Conservation (phyloP, 1,140 invertebrate genomes). For the Drosophila triauraria region DNA sequence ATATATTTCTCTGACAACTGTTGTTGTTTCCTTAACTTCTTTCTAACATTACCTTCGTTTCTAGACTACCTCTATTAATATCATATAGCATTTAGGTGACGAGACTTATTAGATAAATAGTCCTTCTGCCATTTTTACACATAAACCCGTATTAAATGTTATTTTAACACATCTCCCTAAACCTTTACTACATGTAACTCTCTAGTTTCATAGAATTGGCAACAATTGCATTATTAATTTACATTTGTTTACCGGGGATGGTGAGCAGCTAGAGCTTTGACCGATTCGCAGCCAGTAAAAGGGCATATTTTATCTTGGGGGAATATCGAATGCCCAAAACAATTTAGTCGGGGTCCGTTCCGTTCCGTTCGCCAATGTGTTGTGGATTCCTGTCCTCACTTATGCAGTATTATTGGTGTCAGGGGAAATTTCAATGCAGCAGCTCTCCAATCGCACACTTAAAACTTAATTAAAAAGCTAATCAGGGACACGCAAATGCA, state of each 20-base stretch:
- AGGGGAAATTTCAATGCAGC: conserved; percentile 55
- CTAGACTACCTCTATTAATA: too few relatives aligned
- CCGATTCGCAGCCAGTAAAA: conserved; percentile 48
- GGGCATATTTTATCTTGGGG: conserved; percentile 50
- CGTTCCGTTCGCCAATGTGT: conserved; percentile 38
- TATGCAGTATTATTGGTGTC: conserved; percentile 60
- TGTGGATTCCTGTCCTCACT: conserved; percentile 34
- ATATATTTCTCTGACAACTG: too few relatives aligned
- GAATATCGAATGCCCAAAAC: conserved; percentile 56
- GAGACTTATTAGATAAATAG: too few relatives aligned
- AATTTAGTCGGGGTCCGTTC: conserved; percentile 35
- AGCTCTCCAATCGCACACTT: conserved; percentile 52
- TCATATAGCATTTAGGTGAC: too few relatives aligned
- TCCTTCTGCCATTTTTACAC: too few relatives aligned
- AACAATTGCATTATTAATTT: conserved; percentile 24
- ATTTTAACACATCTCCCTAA: background rate
- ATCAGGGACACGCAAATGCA: conserved; percentile 48
- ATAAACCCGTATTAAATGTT: background rate
- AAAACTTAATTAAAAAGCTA: conserved; percentile 65
- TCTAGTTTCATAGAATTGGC: background rate
- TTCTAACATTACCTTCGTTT: too few relatives aligned
- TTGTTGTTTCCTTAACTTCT: too few relatives aligned
- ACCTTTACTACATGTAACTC: too few relatives aligned
- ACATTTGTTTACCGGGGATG: conserved; percentile 8
- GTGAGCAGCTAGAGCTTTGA: conserved; percentile 20